These are phyloP conservation scores for Dasysyrphus tricinctus DNA, from an alignment of 2,888 invertebrate genomes.

Conservation along the genomic window DNA sequence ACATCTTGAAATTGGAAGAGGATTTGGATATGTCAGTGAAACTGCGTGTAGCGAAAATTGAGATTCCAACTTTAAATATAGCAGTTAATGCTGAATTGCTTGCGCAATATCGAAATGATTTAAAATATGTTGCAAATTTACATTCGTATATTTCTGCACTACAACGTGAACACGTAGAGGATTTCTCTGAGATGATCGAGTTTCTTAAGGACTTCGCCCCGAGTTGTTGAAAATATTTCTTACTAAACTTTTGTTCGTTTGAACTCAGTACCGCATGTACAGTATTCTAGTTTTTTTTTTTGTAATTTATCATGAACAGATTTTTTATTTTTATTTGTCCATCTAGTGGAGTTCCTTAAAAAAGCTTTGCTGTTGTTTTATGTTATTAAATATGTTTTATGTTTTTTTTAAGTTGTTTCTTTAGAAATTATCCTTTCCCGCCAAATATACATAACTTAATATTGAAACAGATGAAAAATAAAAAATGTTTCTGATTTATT, in stretches of 20 bases:
- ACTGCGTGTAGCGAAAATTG: slow-evolving; percentile 77
- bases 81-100: slow-evolving; percentile 76
- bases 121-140: slow-evolving; percentile 77
- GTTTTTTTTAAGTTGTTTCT: not conserved
- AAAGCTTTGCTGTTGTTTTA: not conserved
- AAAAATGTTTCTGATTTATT: no score
- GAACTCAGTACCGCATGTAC: not conserved
- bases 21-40: slow-evolving; percentile 76
- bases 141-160: slow-evolving; percentile 76
- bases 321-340: not conserved
- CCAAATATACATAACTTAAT: not conserved
- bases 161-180: slow-evolving; percentile 68
- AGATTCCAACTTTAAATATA: slow-evolving; percentile 78
- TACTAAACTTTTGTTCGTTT: not conserved
- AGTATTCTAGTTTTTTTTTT: not conserved
- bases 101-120: slow-evolving; percentile 77
- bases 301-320: not conserved
- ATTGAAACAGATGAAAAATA: not conserved
- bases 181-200: slow-evolving; percentile 76
- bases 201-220: slow-evolving; percentile 70
- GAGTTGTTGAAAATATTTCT: not conserved
- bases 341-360: not conserved
- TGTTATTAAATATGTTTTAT: not conserved
- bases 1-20: slow-evolving; percentile 74
- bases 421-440: not conserved